phyloP scores from a whole-genome alignment of 2,113 vertebrate species.

The Azemiops feae region DNA sequence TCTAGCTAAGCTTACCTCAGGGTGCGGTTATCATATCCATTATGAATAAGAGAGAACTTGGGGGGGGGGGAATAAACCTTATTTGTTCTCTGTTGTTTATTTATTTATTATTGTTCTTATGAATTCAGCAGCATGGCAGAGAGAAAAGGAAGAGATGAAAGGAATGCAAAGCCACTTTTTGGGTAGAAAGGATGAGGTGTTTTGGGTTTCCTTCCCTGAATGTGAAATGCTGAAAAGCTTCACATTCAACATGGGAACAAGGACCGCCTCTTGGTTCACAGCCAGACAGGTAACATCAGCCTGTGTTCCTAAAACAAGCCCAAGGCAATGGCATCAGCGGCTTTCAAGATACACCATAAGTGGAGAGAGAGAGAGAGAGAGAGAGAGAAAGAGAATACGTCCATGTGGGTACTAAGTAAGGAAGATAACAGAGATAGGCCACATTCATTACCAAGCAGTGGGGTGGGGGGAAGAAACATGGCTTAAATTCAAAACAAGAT shows the following conservation, averaged over 20 bases:
- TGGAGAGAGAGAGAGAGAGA: not conserved
- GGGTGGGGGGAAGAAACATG: not conserved
- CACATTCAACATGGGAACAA: slow-evolving; percentile 51
- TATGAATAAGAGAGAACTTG: slow-evolving; percentile 59
- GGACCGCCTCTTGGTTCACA: slow-evolving; percentile 35
- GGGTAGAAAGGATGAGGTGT: slow-evolving; percentile 51
- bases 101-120: no score
- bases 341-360: slow-evolving; percentile 14
- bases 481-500: not conserved
- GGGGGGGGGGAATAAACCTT: slow-evolving; percentile 57
- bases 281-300: slow-evolving; percentile 39
- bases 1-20: slow-evolving; percentile 59
- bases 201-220: slow-evolving; percentile 26
- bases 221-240: slow-evolving; percentile 34
- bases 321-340: slow-evolving; percentile 29
- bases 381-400: not conserved
- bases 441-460: not conserved
- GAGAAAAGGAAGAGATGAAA: slow-evolving; percentile 51
- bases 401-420: not conserved
- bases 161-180: slow-evolving; percentile 62
- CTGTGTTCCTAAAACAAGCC: slow-evolving; percentile 33
- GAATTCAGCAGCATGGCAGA: slow-evolving; percentile 61
- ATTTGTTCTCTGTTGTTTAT: slow-evolving; percentile 47
- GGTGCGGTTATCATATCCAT: slow-evolving; percentile 55
- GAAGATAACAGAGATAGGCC: not conserved